These are phyloP conservation scores for Enoplosus armatus DNA, from an alignment of 2,797 vertebrate genomes.

Conservation along the genomic window DNA sequence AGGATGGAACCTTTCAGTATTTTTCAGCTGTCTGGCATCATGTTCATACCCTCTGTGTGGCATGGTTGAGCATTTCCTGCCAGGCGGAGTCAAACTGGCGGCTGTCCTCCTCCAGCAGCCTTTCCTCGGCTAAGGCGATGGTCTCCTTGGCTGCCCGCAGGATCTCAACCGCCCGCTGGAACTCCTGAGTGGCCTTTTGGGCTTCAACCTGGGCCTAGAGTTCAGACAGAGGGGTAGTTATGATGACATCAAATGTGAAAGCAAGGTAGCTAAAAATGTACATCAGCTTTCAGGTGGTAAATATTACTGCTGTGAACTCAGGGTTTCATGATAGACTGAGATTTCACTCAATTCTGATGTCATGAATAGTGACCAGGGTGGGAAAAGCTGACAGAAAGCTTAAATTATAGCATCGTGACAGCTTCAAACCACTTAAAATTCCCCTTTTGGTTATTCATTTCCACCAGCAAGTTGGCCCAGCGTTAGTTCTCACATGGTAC, in stretches of 20 bases:
- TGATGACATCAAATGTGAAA: neutral
- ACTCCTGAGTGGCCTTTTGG: conserved; percentile 96
- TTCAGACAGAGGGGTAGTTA: neutral
- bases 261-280: neutral
- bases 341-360: conserved; percentile 7
- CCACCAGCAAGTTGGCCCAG: neutral
- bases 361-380: conserved; percentile 4
- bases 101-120: conserved; percentile 95
- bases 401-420: neutral
- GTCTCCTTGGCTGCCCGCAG: conserved; percentile 97
- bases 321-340: neutral
- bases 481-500: neutral
- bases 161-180: conserved; percentile 96
- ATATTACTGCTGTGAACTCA: neutral
- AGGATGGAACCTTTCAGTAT: neutral
- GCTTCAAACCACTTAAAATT: conserved; percentile 9
- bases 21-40: neutral
- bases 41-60: conserved; percentile 92
- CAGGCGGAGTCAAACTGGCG: conserved; percentile 98
- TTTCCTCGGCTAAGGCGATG: conserved; percentile 94
- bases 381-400: neutral
- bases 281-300: neutral
- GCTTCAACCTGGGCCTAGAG: conserved; percentile 94
- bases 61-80: conserved; percentile 99
- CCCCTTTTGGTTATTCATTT: neutral